phyloP scores from a whole-genome alignment of 2,888 invertebrate genomes.

The Eueremaeus valkanovi region DNA sequence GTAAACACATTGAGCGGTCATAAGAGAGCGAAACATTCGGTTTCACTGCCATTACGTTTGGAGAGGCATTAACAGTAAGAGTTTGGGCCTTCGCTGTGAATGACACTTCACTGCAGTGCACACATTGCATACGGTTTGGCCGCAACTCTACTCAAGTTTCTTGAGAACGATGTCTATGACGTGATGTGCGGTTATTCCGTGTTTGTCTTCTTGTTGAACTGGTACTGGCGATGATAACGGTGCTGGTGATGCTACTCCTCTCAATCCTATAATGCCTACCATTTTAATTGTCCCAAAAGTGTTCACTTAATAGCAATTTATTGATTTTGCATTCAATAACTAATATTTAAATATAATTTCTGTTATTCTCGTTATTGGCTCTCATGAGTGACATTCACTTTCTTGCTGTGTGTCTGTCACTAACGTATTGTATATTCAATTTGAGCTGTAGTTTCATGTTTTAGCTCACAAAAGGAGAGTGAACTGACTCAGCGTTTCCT shows the following conservation, averaged over 20 bases:
- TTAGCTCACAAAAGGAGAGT: slow-evolving; percentile 5
- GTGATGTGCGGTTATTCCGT: neutral
- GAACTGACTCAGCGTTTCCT: slow-evolving; percentile 35
- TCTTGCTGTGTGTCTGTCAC: neutral
- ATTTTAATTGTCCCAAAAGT: slow-evolving; percentile 8
- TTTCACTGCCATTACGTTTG: neutral
- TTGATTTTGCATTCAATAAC: neutral
- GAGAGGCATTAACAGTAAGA: neutral
- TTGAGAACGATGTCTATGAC: neutral
- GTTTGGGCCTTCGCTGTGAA: slow-evolving; percentile 10
- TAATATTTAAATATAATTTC: neutral
- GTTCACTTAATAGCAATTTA: neutral
- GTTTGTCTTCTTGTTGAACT: slow-evolving; percentile 20
- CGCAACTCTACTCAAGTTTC: slow-evolving; percentile 20
- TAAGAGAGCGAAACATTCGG: slow-evolving; percentile 1
- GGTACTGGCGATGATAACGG: neutral
- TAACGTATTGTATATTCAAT: neutral
- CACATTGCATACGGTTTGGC: neutral
- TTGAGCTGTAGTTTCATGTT: slow-evolving; percentile 14
- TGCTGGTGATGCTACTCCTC: too few species aligned
- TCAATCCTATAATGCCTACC: neutral
- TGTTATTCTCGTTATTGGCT: too few species aligned
- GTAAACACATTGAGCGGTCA: slow-evolving; percentile 7
- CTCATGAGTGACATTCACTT: neutral
- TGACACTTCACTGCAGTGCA: slow-evolving; percentile 26